Percentiles rank a stretch among this genome's conserved stretches.
phyloP scores from a whole-genome alignment of 2,888 invertebrate genomes.

The Stenichneumon culpator region DNA sequence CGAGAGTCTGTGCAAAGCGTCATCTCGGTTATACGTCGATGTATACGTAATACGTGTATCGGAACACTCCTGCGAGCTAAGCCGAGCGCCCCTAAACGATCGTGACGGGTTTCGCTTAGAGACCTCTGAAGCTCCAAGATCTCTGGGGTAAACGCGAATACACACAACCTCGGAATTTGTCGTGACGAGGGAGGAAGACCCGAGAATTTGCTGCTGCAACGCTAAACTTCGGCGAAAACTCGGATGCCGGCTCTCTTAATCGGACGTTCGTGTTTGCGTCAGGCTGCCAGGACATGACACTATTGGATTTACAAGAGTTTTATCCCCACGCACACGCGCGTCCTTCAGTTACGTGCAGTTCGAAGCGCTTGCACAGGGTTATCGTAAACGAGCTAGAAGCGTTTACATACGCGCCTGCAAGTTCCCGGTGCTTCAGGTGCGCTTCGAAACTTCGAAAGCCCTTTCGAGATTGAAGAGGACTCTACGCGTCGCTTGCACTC shows the following conservation, averaged over 20 bases:
- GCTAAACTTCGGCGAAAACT: neutral
- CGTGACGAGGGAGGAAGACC: neutral
- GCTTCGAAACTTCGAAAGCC: neutral
- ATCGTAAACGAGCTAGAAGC: no score
- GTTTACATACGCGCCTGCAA: no score
- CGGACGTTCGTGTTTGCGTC: neutral
- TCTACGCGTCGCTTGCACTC: constrained; percentile 14
- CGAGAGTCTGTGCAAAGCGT: constrained; percentile 24
- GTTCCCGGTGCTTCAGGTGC: neutral
- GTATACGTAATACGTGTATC: constrained; percentile 1
- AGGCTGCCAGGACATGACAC: no score
- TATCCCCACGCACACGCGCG: neutral
- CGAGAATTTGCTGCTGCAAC: neutral
- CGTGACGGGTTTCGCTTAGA: constrained; percentile 28
- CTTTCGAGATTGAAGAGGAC: constrained; percentile 9
- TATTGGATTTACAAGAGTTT: neutral
- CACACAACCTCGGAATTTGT: neutral
- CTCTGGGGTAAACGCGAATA: neutral
- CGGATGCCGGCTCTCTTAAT: neutral
- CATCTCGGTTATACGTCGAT: constrained; percentile 3
- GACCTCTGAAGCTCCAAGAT: neutral
- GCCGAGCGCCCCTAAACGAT: constrained; percentile 20
- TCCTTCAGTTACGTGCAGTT: neutral
- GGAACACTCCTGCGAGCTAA: constrained; percentile 16
- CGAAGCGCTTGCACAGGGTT: neutral